Evolutionary conservation across 2,888 invertebrate genomes (phyloP), one percentile per base, ranked within the genome.

Genomic region (Pecten maximus): DNA sequence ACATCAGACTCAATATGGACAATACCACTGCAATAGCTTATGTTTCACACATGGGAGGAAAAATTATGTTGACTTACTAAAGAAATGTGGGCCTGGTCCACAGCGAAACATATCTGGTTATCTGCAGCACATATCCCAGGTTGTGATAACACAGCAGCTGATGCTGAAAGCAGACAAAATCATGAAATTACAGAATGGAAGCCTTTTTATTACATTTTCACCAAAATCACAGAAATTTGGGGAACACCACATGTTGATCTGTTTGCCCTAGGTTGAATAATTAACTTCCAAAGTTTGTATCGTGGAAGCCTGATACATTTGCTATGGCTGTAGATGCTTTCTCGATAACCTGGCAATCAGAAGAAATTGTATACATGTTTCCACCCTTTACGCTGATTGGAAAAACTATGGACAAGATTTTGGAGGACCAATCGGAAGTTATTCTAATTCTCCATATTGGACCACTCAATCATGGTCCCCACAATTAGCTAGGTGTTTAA

Each of bases 1-100:
- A 93, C 87, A 86, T 93, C 12, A 89, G 88, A 39, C 40, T 93
- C 1, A 90, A 88, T 39, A 91, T 92, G 60, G 92, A 93, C 44
- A 93, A 93, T 87, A 90, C 92, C 40, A 92, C 92, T n/a, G 91
- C 90, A 86, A 87, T 90, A 15, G 50, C 89, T 23, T 93, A 92
- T 88, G 87, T 90, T 19, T 88, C 90, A 28, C 89, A 91, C 40
- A 90, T 89, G 86, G 92, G 92, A 23, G 91, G 48, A 60, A 89
- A 87, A 50, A 91, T 40, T 15, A 28, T 54, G 44, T 50, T 23
- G 60, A 12, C 48, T 91, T 19, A 87, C 90, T 28, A 88, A 88
- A 8, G 54, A 10, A 28, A 60, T 60, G n/a, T 91, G 89, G 91
- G 3, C 16, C 15, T 91, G 89, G 88, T 88, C 87, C 50, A 50